These are phyloP conservation scores for Pterostichus niger DNA, from an alignment of 2,888 invertebrate genomes.

Conservation along the genomic window DNA sequence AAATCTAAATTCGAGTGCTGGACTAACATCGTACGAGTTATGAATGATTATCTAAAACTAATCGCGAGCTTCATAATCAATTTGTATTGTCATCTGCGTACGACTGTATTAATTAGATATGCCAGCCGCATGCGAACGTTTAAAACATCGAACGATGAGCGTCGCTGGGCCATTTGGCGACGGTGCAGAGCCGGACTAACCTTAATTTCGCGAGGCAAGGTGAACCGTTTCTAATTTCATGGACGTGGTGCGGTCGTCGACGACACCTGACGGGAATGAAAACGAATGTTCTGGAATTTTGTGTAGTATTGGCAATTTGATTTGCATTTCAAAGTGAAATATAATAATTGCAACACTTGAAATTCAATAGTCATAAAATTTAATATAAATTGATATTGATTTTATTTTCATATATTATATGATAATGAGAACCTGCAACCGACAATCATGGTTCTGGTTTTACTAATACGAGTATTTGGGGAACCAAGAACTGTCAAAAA, in stretches of 20 bases:
- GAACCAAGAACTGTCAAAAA: too few species aligned
- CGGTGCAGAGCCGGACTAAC: conserved; percentile 52
- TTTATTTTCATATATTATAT: too few species aligned
- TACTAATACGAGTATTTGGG: too few species aligned
- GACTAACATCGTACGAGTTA: conserved; percentile 7
- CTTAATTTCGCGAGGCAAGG: conserved; percentile 56
- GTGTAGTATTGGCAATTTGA: conserved; percentile 30
- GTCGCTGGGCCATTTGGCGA: conserved; percentile 45
- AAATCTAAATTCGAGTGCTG: conserved; percentile 2
- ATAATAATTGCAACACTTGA: too few species aligned
- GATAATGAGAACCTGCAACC: too few species aligned
- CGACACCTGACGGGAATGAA: conserved; percentile 18
- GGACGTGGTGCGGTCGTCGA: conserved; percentile 35
- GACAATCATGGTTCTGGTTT: too few species aligned
- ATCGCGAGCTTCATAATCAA: conserved; percentile 54
- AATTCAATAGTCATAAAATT: too few species aligned
- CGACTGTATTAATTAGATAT: conserved; percentile 58
- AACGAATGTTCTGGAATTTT: conserved; percentile 22
- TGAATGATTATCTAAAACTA: conserved; percentile 45
- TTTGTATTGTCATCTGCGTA: conserved; percentile 64
- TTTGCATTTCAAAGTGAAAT: conserved; percentile 25
- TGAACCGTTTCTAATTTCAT: conserved; percentile 65
- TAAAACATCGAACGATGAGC: conserved; percentile 46
- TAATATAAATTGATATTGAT: too few species aligned
- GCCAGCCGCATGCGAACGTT: conserved; percentile 57